Evolutionary conservation across 2,797 vertebrate genomes (phyloP).

Genomic region (Neopelma chrysocephalum): DNA sequence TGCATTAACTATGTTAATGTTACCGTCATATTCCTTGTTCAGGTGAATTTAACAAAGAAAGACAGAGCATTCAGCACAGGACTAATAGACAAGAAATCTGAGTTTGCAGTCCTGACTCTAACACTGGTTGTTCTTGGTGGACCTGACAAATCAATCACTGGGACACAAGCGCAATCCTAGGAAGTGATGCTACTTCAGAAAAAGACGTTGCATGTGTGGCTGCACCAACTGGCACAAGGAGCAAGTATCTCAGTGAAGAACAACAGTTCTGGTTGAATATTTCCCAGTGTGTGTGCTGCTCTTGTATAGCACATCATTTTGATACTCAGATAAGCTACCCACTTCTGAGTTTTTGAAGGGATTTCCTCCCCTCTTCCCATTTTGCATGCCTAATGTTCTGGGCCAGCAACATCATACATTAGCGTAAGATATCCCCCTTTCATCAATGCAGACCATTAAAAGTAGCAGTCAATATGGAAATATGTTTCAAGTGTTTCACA

Average conservation of each 20-base stretch:
- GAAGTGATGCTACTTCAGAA: not conserved
- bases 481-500: not conserved
- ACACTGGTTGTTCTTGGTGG: not conserved
- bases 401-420: not conserved
- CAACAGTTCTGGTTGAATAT: not conserved
- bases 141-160: not conserved
- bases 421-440: not conserved
- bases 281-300: not conserved
- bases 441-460: not conserved
- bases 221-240: not conserved
- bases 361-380: not conserved
- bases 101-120: not conserved
- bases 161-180: not conserved
- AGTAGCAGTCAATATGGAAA: not conserved
- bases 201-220: not conserved
- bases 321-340: not conserved
- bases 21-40: not conserved
- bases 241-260: not conserved
- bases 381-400: not conserved
- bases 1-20: not conserved
- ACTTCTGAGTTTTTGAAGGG: not conserved
- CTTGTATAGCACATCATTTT: not conserved
- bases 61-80: not conserved
- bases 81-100: not conserved
- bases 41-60: not conserved